Evolutionary conservation across 2,797 vertebrate species (phyloP).

Genomic region (Paedocypris micromegethes): DNA sequence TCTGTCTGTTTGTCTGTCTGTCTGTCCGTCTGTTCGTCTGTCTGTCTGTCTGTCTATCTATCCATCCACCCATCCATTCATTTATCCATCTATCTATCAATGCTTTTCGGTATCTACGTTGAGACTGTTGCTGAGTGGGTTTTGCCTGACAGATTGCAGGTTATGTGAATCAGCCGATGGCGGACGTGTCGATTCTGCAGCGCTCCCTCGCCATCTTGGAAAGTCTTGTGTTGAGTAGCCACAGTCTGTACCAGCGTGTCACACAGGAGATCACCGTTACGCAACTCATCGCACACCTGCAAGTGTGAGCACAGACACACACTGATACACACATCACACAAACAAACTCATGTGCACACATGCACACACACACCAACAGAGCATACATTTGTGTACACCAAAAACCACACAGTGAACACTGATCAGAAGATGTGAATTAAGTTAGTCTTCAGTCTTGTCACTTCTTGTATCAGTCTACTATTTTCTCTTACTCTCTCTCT

Average conservation of each 20-base stretch:
- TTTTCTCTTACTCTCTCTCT: no score
- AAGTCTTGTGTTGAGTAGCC: constrained; percentile 98
- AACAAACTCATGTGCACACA: constrained; percentile 25
- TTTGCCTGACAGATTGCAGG: constrained; percentile 78
- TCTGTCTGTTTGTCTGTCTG: no score
- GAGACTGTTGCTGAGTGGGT: not conserved
- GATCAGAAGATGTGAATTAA: no score
- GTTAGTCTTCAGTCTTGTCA: no score
- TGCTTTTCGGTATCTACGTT: no score
- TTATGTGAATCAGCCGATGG: constrained; percentile 93
- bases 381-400: not conserved
- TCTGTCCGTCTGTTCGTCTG: no score
- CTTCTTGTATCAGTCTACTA: no score
- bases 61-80: no score
- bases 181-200: constrained; percentile 95
- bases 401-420: no score
- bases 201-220: constrained; percentile 94
- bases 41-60: no score
- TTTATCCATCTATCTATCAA: no score
- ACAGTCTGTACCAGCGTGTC: constrained; percentile 92
- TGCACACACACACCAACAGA: constrained; percentile 6
- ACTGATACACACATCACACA: constrained; percentile 56
- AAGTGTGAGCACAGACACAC: constrained; percentile 92
- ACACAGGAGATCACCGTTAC: constrained; percentile 96
- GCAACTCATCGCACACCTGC: constrained; percentile 96